A percentile compares a stretch with the other conserved stretches of the same genome.
Conservation (phyloP, 2,113 vertebrate genomes). For the Chaetops frenatus region DNA sequence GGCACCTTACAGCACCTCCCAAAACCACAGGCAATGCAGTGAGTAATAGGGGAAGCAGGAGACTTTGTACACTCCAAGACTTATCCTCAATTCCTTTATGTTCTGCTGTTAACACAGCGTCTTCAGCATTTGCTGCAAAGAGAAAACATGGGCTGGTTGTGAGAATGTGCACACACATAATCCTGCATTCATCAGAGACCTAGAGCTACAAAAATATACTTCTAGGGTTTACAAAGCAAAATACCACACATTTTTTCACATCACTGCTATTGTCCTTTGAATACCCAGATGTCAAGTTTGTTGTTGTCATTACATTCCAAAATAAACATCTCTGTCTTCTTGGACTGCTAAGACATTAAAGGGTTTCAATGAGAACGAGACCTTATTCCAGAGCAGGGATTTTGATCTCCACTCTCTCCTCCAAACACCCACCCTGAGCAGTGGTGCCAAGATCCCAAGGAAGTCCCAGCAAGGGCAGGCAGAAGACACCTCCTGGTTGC, state of each 20-base stretch:
- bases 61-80: not conserved
- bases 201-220: not conserved
- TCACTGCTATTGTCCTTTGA: not conserved
- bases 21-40: not conserved
- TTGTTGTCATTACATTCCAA: not conserved
- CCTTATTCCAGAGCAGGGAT: not conserved
- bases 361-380: not conserved
- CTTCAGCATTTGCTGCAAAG: not conserved
- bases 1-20: not conserved
- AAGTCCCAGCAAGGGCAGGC: not conserved
- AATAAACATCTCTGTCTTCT: not conserved
- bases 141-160: not conserved
- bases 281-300: not conserved
- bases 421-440: not conserved
- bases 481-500: not conserved
- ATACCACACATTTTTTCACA: not conserved
- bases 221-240: not conserved
- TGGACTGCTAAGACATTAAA: not conserved
- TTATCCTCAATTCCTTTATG: not conserved
- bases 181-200: not conserved
- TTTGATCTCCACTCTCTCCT: not conserved
- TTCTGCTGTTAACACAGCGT: not conserved
- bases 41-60: not conserved
- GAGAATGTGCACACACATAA: not conserved
- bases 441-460: fast-evolving